Evolutionary conservation across 2,888 invertebrate species (phyloP).

Genomic region (Xestia rhomboidea): DNA sequence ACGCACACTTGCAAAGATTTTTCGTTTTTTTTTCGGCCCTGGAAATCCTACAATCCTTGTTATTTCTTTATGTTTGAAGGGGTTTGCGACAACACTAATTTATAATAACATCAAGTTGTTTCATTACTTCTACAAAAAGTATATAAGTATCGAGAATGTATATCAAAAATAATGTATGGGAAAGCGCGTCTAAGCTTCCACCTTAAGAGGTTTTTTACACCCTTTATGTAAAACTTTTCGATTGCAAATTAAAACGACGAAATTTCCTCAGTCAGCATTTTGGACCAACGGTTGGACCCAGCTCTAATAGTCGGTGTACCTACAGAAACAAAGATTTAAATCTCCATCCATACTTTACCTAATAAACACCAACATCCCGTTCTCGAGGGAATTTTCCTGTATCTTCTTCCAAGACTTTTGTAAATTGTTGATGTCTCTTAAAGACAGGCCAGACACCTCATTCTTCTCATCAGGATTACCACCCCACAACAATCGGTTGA

Average conservation of each 20-base stretch:
- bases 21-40: no score
- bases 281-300: neutral
- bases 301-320: neutral
- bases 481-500: slow-evolving; percentile 73
- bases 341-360: slow-evolving; percentile 64
- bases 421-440: slow-evolving; percentile 73
- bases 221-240: neutral
- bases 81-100: no score
- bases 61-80: no score
- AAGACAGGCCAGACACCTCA: slow-evolving; percentile 71
- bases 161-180: no score
- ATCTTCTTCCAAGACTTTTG: slow-evolving; percentile 73
- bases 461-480: slow-evolving; percentile 74
- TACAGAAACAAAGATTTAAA: neutral
- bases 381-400: slow-evolving; percentile 65
- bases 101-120: no score
- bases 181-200: no score
- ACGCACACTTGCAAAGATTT: no score
- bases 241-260: neutral
- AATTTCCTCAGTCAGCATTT: neutral
- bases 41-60: no score
- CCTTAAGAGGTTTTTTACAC: no score
- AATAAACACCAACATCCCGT: slow-evolving; percentile 74
- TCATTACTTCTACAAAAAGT: no score
- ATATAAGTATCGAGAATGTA: no score